Evolutionary conservation across 2,888 invertebrate genomes (phyloP).

Genomic region (Orgyia antiqua): DNA sequence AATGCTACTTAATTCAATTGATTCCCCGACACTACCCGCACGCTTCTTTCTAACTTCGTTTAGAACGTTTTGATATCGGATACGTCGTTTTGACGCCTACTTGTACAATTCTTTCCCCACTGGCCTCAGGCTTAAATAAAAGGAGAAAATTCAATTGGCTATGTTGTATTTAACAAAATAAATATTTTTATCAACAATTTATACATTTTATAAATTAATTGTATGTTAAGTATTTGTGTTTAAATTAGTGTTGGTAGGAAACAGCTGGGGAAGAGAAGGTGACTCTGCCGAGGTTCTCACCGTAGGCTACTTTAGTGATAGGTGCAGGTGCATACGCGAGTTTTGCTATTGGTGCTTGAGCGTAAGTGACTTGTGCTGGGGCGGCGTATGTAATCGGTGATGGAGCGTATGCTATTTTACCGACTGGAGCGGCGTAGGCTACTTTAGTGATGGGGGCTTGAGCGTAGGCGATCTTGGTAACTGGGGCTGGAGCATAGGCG

Average conservation of each 20-base stretch:
- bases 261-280: slow-evolving; percentile 39
- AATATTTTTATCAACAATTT: slow-evolving; percentile 48
- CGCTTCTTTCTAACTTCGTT: slow-evolving; percentile 74
- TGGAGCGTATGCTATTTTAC: slow-evolving; percentile 21
- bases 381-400: slow-evolving; percentile 46
- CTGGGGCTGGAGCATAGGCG: slow-evolving; percentile 25
- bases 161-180: slow-evolving; percentile 52
- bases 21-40: slow-evolving; percentile 75
- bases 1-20: slow-evolving; percentile 76
- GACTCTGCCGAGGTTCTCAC: slow-evolving; percentile 3
- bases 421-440: slow-evolving; percentile 38
- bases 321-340: slow-evolving; percentile 28
- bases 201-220: slow-evolving; percentile 43
- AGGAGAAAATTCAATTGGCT: slow-evolving; percentile 32
- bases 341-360: slow-evolving; percentile 24
- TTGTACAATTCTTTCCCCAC: slow-evolving; percentile 54
- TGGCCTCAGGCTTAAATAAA: slow-evolving; percentile 41
- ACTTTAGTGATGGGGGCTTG: slow-evolving; percentile 29
- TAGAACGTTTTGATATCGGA: slow-evolving; percentile 76
- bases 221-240: slow-evolving; percentile 45
- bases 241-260: slow-evolving; percentile 59
- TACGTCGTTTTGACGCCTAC: slow-evolving; percentile 68
- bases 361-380: slow-evolving; percentile 23
- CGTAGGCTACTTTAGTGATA: slow-evolving; percentile 28
- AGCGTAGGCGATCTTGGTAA: slow-evolving; percentile 33